Percentiles rank a stretch among this genome's conserved stretches.
These are phyloP conservation scores for Craniophora ligustri DNA, from an alignment of 2,888 invertebrate species.

Conservation along the genomic window DNA sequence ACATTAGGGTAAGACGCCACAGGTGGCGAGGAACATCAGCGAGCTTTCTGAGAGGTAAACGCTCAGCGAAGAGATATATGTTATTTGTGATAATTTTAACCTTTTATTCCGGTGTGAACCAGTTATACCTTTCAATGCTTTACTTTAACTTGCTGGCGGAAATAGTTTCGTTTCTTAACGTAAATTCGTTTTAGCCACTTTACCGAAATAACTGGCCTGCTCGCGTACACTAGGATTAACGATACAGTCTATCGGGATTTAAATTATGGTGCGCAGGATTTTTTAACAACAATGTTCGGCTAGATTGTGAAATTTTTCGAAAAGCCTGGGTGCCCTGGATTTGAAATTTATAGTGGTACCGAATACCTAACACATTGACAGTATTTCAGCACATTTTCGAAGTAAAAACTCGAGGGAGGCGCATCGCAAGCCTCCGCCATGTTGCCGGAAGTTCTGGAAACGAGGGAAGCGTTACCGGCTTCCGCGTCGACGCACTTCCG, in stretches of 20 bases:
- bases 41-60: slow-evolving; percentile 8
- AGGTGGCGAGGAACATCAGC: slow-evolving; percentile 36
- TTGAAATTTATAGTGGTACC: slow-evolving; percentile 32
- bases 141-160: too few relatives aligned
- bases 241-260: neutral
- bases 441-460: slow-evolving; percentile 63
- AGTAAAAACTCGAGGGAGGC: slow-evolving; percentile 23
- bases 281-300: slow-evolving; percentile 28
- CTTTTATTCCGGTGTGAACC: neutral
- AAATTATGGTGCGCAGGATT: slow-evolving; percentile 5
- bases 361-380: slow-evolving; percentile 34
- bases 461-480: slow-evolving; percentile 65
- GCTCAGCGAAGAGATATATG: neutral
- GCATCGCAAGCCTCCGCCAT: slow-evolving; percentile 48
- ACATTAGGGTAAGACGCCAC: slow-evolving; percentile 40
- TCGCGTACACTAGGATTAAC: neutral
- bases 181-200: too few relatives aligned
- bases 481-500: slow-evolving; percentile 71
- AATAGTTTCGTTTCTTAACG: neutral
- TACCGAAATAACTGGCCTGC: too few relatives aligned
- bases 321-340: slow-evolving; percentile 3
- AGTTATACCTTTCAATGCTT: too few relatives aligned
- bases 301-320: slow-evolving; percentile 12
- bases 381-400: slow-evolving; percentile 35
- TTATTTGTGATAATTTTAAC: slow-evolving; percentile 2